Evolutionary conservation across 2,888 invertebrate genomes (phyloP).

Genomic region (Idaea biselata): DNA sequence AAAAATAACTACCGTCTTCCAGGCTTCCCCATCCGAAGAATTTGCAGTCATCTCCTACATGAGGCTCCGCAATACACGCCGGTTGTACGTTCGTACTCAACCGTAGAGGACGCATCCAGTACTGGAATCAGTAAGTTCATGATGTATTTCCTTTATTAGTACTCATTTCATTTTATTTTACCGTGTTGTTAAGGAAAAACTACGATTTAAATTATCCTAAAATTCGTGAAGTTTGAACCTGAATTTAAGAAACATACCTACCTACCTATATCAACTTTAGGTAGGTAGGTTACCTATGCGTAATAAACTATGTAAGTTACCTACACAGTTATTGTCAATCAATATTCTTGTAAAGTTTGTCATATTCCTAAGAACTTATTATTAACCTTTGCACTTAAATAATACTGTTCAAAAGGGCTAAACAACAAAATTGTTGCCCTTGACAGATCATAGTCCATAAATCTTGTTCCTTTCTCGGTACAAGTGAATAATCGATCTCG

Average conservation of each 20-base stretch:
- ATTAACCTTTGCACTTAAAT: not conserved
- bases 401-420: not conserved
- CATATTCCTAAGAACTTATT: not conserved
- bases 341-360: constrained; percentile 6
- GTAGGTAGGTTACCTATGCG: too few species aligned
- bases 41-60: constrained; percentile 52
- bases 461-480: not conserved
- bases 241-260: not conserved
- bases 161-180: not conserved
- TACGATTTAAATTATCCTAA: not conserved
- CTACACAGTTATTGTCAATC: constrained; percentile 11
- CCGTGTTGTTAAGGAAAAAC: too few species aligned
- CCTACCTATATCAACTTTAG: not conserved
- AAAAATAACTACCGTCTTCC: constrained; percentile 52
- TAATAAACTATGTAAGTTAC: not conserved
- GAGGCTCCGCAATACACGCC: constrained; percentile 54
- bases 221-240: not conserved
- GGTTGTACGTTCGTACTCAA: constrained; percentile 55
- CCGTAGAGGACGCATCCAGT: constrained; percentile 60
- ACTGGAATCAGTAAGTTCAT: constrained; percentile 36
- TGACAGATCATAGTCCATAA: not conserved
- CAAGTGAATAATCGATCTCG: not conserved
- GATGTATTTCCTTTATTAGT: not conserved
- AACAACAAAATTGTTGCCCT: not conserved
- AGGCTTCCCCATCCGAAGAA: constrained; percentile 71